A percentile compares a stretch with the other conserved stretches of the same genome.
Conservation (phyloP, 1,140 invertebrate genomes). For the Drosophila sulfurigaster region DNA sequence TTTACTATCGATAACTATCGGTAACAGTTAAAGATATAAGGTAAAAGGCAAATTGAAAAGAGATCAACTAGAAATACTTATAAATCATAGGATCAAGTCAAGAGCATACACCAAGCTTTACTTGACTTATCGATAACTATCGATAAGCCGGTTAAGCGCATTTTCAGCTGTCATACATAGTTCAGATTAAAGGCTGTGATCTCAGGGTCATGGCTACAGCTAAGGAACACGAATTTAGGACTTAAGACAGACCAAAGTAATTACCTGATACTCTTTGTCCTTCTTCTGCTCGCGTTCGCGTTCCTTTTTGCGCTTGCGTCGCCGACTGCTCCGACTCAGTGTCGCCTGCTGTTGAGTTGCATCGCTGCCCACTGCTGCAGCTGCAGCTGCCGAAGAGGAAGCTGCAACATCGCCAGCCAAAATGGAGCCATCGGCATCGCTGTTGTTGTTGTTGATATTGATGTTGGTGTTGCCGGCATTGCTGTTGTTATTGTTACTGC, state of each 20-base stretch:
- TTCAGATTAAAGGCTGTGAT: too few species aligned
- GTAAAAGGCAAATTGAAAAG: too few species aligned
- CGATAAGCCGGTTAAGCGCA: not conserved
- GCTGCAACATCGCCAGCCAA: not conserved
- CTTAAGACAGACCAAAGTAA: too few species aligned
- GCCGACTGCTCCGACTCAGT: constrained; percentile 79
- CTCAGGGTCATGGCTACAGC: too few species aligned
- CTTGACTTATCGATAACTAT: not conserved
- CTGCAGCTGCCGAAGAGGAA: not conserved
- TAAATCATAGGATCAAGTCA: too few species aligned
- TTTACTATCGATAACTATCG: not conserved
- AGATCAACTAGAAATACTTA: too few species aligned
- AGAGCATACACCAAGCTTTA: too few species aligned
- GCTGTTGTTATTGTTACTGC: constrained; percentile 12
- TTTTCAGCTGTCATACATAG: too few species aligned
- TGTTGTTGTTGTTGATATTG: constrained; percentile 11
- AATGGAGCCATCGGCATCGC: not conserved
- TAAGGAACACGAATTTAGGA: too few species aligned
- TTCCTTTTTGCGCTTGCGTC: constrained; percentile 84
- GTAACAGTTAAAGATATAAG: not conserved
- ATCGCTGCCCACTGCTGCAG: not conserved
- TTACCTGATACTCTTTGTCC: constrained; percentile 66
- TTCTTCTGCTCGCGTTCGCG: constrained; percentile 81
- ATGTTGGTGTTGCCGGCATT: constrained; percentile 8
- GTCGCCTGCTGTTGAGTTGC: constrained; percentile 31